A percentile compares a stretch with the other conserved stretches of the same genome.
Conservation (phyloP, 2,888 invertebrate species). For the Thecocarcelia acutangulata region DNA sequence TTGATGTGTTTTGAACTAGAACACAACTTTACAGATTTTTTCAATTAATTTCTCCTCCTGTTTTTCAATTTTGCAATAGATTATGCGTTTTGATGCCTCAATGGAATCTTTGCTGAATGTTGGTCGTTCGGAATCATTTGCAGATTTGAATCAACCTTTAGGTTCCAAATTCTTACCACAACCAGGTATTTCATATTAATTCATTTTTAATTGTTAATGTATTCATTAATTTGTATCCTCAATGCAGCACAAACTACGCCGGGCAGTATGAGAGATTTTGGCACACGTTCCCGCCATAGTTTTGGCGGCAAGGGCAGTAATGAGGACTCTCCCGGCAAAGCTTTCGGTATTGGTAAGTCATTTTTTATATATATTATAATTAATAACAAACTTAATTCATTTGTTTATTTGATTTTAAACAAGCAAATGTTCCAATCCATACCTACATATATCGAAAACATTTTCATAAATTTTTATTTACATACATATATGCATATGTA, state of each 20-base stretch:
- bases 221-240: background rate
- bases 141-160: slow-evolving; percentile 85
- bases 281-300: slow-evolving; percentile 82
- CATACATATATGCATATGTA: background rate
- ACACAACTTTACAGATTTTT: background rate
- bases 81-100: slow-evolving; percentile 90
- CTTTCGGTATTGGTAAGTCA: slow-evolving; percentile 90
- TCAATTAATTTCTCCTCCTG: slow-evolving; percentile 1
- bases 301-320: slow-evolving; percentile 84
- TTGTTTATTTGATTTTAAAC: slow-evolving; percentile 46
- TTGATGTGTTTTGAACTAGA: slow-evolving; percentile 11
- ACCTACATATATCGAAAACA: slow-evolving; percentile 38
- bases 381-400: slow-evolving; percentile 7
- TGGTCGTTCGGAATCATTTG: slow-evolving; percentile 91
- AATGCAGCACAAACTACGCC: slow-evolving; percentile 72
- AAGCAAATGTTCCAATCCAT: slow-evolving; percentile 48
- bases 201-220: background rate
- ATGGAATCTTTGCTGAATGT: slow-evolving; percentile 89
- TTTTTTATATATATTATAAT: slow-evolving; percentile 52
- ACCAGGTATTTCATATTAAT: slow-evolving; percentile 74
- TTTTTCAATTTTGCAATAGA: slow-evolving; percentile 82
- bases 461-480: slow-evolving; percentile 38
- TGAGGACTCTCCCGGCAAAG: slow-evolving; percentile 85
- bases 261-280: slow-evolving; percentile 74
- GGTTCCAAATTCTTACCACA: slow-evolving; percentile 74